phyloP scores from a whole-genome alignment of 2,888 invertebrate genomes.

The Drosophila melanosoma region DNA sequence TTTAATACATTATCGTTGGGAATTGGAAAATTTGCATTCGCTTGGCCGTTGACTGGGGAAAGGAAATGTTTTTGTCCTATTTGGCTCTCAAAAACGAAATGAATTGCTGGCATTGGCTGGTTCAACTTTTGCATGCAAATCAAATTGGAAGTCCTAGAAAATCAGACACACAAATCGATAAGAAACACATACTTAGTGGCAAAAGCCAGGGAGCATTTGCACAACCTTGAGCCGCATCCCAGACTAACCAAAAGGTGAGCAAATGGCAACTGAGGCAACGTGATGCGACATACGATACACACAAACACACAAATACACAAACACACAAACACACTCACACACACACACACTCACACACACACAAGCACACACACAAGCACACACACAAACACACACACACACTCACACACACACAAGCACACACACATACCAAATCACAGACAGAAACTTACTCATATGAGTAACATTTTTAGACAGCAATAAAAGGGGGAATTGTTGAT shows the following conservation, averaged over 20 bases:
- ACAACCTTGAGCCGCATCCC: slow-evolving; percentile 46
- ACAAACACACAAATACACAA: slow-evolving; percentile 2
- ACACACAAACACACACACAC: slow-evolving; percentile 11
- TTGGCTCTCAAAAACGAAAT: slow-evolving; percentile 26
- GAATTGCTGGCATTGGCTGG: slow-evolving; percentile 51
- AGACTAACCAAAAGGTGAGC: slow-evolving; percentile 34
- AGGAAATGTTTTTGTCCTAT: slow-evolving; percentile 11
- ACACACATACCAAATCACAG: background rate
- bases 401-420: slow-evolving; percentile 1
- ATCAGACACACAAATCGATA: slow-evolving; percentile 47
- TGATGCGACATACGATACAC: slow-evolving; percentile 1
- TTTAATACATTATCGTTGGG: slow-evolving; percentile 36
- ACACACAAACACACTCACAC: background rate
- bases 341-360: background rate
- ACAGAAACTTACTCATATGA: background rate
- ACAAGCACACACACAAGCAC: slow-evolving; percentile 6
- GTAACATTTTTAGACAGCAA: slow-evolving; percentile 41
- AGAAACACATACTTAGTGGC: background rate
- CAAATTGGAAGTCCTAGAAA: slow-evolving; percentile 40
- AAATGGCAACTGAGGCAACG: slow-evolving; percentile 31
- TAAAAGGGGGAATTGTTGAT: slow-evolving; percentile 52
- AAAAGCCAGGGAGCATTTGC: slow-evolving; percentile 18
- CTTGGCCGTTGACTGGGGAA: slow-evolving; percentile 28
- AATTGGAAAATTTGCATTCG: slow-evolving; percentile 44
- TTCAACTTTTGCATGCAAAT: slow-evolving; percentile 53